Percentiles rank a stretch among this genome's conserved stretches.
phyloP scores from a whole-genome alignment of 2,113 vertebrate genomes.

The Pelecanus crispus region DNA sequence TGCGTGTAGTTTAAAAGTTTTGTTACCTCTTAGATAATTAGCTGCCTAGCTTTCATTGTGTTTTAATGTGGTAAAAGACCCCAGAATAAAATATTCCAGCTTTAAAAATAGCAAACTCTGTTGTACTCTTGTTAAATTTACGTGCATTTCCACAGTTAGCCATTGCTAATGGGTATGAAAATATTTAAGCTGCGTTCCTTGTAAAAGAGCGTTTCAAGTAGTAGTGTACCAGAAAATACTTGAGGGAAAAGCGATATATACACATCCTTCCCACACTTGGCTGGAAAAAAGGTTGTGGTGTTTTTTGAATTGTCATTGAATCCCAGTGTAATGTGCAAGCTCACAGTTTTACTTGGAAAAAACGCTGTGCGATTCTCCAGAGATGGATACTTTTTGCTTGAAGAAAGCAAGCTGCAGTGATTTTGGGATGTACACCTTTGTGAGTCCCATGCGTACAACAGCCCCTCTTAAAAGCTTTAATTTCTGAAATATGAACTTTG shows the following conservation, averaged over 20 bases:
- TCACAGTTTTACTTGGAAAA: background rate
- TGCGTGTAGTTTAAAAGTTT: conserved; percentile 62
- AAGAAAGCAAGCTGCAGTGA: background rate
- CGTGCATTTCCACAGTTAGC: background rate
- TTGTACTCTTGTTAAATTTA: conserved; percentile 24
- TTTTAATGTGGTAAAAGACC: conserved; percentile 42
- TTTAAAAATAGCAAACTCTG: conserved; percentile 20
- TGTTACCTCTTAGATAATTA: conserved; percentile 63
- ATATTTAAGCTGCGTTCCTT: background rate
- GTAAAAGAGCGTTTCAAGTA: background rate
- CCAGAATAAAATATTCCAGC: conserved; percentile 10
- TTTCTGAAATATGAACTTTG: background rate
- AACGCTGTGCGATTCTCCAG: background rate
- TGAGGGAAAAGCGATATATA: background rate
- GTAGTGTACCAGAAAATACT: background rate
- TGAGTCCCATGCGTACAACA: background rate
- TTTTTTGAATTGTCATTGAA: background rate
- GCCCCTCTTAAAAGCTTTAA: background rate
- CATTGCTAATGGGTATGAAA: background rate
- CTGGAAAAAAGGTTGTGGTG: background rate
- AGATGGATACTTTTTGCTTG: background rate
- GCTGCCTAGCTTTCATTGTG: conserved; percentile 36
- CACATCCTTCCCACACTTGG: background rate
- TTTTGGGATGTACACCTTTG: background rate
- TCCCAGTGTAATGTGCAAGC: background rate